Conservation (phyloP, 1,140 invertebrate species). For the Euwallacea fornicatus region DNA sequence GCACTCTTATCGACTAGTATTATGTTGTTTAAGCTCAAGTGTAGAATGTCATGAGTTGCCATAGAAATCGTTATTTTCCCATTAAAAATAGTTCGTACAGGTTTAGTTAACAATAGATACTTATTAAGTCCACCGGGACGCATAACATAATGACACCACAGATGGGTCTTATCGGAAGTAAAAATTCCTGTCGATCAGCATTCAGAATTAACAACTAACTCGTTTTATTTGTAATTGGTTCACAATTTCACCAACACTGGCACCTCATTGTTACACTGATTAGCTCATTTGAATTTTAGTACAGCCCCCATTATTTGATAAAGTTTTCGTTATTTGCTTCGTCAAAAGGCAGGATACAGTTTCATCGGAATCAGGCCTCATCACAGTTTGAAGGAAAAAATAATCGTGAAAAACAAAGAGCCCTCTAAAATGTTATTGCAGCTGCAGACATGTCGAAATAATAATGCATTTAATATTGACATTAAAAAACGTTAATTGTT, state of each 20-base stretch:
- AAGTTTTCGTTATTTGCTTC: conserved; percentile 1
- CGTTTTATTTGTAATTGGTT: conserved; percentile 10
- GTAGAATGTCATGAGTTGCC: no score
- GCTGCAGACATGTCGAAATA: conserved; percentile 9
- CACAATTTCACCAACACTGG: conserved; percentile 12
- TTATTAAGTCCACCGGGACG: no score
- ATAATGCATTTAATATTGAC: conserved; percentile 7
- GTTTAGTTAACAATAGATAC: no score
- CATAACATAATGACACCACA: no score
- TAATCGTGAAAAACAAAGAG: not conserved
- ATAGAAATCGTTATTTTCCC: no score
- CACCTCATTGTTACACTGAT: conserved; percentile 9
- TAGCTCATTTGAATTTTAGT: not conserved
- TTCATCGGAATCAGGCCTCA: not conserved
- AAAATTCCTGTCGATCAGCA: conserved; percentile 8
- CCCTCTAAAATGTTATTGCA: conserved; percentile 8
- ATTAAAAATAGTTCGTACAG: no score
- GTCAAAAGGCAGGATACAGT: not conserved
- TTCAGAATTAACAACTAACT: conserved; percentile 7
- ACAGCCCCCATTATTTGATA: conserved; percentile 9
- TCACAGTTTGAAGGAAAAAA: not conserved
- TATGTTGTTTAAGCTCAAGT: no score
- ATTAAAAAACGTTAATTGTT: conserved; percentile 19
- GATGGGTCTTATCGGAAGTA: conserved; percentile 7
- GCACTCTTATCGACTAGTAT: not conserved